These are phyloP conservation scores for Cryptotis parvus DNA, from an alignment of 2,113 vertebrate genomes.

Conservation along the genomic window DNA sequence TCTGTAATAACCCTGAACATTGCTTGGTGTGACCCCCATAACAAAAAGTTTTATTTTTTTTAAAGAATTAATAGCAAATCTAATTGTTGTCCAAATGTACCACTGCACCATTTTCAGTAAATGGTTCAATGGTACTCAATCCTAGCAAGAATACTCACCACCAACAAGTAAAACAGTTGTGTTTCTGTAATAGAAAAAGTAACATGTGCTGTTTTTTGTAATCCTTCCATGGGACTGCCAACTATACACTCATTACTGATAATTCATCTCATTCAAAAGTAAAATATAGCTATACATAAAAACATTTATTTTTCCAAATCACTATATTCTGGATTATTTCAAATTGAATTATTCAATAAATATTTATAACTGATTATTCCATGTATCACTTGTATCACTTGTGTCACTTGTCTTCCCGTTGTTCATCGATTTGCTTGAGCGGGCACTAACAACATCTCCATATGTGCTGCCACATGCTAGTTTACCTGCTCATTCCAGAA, in stretches of 20 bases:
- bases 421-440: too few species aligned
- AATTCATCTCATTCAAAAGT: neutral
- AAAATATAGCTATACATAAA: neutral
- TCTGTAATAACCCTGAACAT: too few species aligned
- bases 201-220: neutral
- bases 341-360: slow-evolving; percentile 10
- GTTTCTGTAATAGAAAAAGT: neutral
- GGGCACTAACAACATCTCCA: too few species aligned
- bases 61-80: neutral
- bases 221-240: neutral
- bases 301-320: neutral
- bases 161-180: neutral
- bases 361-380: neutral
- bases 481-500: too few species aligned
- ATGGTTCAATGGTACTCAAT: neutral
- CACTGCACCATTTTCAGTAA: neutral
- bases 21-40: too few species aligned
- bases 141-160: neutral
- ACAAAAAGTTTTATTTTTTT: too few species aligned
- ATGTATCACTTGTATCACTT: too few species aligned
- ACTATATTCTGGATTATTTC: too few species aligned
- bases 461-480: too few species aligned
- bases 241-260: neutral
- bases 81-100: too few species aligned
- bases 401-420: too few species aligned